Base-by-base conservation (phyloP, 1,140 invertebrate species). In the Bactericera cockerelli region DNA sequence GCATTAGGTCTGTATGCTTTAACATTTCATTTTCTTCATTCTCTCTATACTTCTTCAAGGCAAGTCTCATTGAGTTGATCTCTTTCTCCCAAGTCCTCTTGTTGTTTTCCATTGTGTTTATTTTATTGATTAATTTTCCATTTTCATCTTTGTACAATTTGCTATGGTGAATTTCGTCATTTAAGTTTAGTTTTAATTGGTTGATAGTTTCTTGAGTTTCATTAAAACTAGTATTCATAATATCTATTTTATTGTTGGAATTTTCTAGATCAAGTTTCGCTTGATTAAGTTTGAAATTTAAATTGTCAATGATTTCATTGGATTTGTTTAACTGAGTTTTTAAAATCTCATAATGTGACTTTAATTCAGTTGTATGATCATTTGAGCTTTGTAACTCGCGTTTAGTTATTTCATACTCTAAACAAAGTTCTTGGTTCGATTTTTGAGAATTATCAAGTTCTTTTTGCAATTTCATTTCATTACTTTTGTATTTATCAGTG, bases 61-160 rank as follows among this genome's bases (percentile, higher is more conserved):
- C 8, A 6, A 49, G n/a, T 49, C 42, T 49, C 4, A 49, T 4
- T n/a, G 42, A 6, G 42, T 49, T 49, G n/a, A 49, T 49, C 8
- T 49, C 42, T 49, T 49, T 49, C 42, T 49, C 42, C 42, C 42
- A 49, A 4, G 22, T 49, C 8, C 22, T 4, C 22, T 49, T 49
- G 42, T 49, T 49, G 19, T 49, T 49, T n/a, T 49, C 42, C 42
- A 49, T 49, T 4, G 19, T 8, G 42, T n/a, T 49, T 49, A 49
- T 49, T n/a, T 49, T 49, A n/a, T 49, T 49, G 4, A 49, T 49
- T 49, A 49, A n/a, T 49, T n/a, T 22, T 8, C 19, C 22, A 16
- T 49, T 49, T n/a, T 49, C 42, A 19, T 49, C 42, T n/a, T 49
- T 49, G n/a, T 19, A 49, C 19, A 49, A 16, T 22, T 49, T 49